phyloP scores from a whole-genome alignment of 1,140 invertebrate genomes.

The Phymastichus coffea region DNA sequence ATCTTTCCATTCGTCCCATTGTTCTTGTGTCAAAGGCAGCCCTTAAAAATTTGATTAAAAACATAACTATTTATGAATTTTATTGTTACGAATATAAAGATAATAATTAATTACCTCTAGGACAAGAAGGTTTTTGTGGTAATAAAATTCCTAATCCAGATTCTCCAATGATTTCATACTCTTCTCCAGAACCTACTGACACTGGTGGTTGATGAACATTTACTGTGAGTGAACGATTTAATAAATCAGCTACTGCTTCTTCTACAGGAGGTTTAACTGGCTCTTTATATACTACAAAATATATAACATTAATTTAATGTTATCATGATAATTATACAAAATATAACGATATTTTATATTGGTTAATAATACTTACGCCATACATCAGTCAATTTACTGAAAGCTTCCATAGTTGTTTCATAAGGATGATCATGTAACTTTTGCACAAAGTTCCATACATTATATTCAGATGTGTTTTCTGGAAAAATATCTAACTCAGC shows the following conservation, averaged over 20 bases:
- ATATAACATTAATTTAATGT: neutral
- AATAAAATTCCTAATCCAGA: conserved; percentile 54
- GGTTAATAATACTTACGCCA: conserved; percentile 41
- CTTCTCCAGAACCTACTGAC: conserved; percentile 56
- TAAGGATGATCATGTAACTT: conserved; percentile 76
- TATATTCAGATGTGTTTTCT: conserved; percentile 65
- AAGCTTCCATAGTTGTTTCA: conserved; percentile 77
- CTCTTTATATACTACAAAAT: conserved; percentile 55
- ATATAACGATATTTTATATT: no score
- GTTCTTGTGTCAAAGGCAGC: conserved; percentile 70
- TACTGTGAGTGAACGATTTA: conserved; percentile 59
- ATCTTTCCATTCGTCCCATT: conserved; percentile 80
- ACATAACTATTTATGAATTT: conserved; percentile 35
- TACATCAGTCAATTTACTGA: conserved; percentile 80
- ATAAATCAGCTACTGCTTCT: conserved; percentile 61
- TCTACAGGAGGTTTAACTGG: conserved; percentile 55
- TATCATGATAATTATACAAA: neutral
- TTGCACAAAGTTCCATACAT: conserved; percentile 70
- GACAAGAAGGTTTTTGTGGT: conserved; percentile 58
- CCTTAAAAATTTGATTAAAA: conserved; percentile 60
- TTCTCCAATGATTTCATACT: conserved; percentile 70
- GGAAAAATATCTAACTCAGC: conserved; percentile 80
- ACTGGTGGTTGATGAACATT: conserved; percentile 47
- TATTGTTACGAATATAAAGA: conserved; percentile 1
- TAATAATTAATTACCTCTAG: conserved; percentile 39